Conservation (phyloP, 2,888 invertebrate species). For the Hyles lineata region DNA sequence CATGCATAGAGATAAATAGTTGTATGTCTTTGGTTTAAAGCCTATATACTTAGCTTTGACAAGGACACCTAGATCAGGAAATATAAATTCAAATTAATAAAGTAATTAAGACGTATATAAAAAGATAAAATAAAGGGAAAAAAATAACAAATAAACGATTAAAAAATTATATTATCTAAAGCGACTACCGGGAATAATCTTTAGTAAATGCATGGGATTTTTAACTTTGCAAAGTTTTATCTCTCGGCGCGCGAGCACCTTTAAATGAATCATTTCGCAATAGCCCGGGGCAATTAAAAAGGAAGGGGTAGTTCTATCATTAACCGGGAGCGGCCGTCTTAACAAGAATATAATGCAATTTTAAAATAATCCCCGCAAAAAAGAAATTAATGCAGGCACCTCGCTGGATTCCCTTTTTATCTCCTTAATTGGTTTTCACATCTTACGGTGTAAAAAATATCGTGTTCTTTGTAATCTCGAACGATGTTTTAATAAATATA, state of each 20-base stretch:
- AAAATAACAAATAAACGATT: slow-evolving; percentile 29
- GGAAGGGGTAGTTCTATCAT: slow-evolving; percentile 83
- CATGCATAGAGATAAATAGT: too few species aligned
- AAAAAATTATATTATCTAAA: slow-evolving; percentile 30
- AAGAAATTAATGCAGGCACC: slow-evolving; percentile 85
- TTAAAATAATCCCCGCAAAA: slow-evolving; percentile 85
- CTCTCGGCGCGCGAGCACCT: slow-evolving; percentile 73
- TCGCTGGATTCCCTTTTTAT: slow-evolving; percentile 84
- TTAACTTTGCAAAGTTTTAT: slow-evolving; percentile 74
- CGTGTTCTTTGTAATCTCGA: slow-evolving; percentile 85
- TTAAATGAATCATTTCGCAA: slow-evolving; percentile 83
- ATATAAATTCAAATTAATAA: neutral
- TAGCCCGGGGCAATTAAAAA: slow-evolving; percentile 83
- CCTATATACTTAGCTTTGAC: too few species aligned
- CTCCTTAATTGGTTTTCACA: slow-evolving; percentile 86
- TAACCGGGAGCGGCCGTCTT: slow-evolving; percentile 80
- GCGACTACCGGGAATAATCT: neutral
- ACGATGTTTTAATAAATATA: slow-evolving; percentile 85
- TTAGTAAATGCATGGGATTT: slow-evolving; percentile 37
- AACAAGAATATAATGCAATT: slow-evolving; percentile 85
- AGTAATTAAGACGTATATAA: neutral
- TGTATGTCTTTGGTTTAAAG: too few species aligned
- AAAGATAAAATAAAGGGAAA: neutral
- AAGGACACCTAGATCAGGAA: too few species aligned
- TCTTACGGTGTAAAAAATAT: slow-evolving; percentile 85